Base-by-base conservation (phyloP, 2,888 invertebrate genomes). In the Phyto melanocephala region DNA sequence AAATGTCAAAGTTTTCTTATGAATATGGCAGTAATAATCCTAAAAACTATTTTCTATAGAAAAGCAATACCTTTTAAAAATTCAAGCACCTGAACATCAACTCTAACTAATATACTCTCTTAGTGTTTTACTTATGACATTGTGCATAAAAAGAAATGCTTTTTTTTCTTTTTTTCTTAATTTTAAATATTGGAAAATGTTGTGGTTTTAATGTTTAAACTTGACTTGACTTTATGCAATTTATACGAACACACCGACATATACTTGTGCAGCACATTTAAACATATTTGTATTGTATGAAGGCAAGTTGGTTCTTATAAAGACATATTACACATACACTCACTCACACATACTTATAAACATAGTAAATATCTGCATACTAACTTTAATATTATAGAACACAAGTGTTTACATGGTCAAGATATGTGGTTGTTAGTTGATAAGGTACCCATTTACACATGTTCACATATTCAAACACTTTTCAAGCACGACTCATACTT, bases 321-420 rank as follows among this genome's bases (percentile, higher is more conserved):
- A 76, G 62, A 60, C 68, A 72, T 58, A 28, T 65, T 67, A 52
- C 81, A 68, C 52, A 76, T 28, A 35, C 45, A 50, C n/a, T 11
- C 17, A 47, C 28, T 15, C 33, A 6, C 33, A 33, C 24, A 54
- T 33, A 8, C 13, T 13, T 52, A 6, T 33, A 28, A 6, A 3
- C 28, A 28, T 5, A 28, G 28, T n/a, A n/a, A n/a, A n/a, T n/a
- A n/a, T n/a, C 3, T 28, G 17, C 28, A 20, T 3, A 40, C 40
- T 40, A 65, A 45, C 28, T 50, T 33, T 42, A 42, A 40, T 60
- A 42, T 37, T 56, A 68, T 35, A 68, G 33, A 56, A 65, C 50
- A 65, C 72, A 74, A 74, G 62, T 81, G 78, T 81, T 81, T 78
- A 58, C 67, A 74, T 78, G 81, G 81, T 81, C 81, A 81, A 78